phyloP scores from a whole-genome alignment of 2,797 vertebrate genomes.

The Knipowitschia caucasica region DNA sequence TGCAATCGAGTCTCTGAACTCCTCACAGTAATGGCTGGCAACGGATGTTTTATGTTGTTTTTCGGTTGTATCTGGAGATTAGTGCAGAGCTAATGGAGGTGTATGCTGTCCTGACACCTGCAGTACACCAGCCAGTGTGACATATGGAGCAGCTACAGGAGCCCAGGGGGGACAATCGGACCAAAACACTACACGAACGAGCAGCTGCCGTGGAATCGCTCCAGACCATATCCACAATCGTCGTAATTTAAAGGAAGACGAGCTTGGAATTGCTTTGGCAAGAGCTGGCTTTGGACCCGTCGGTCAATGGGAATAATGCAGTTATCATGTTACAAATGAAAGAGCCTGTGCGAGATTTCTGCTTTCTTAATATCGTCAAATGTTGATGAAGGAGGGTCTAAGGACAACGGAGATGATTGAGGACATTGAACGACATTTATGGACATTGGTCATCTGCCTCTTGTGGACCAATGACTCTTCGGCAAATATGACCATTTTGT shows the following conservation, averaged over 20 bases:
- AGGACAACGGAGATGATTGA: too few relatives aligned
- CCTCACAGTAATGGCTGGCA: background rate
- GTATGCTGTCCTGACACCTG: conserved; percentile 24
- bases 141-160: conserved; percentile 40
- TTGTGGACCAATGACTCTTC: too few relatives aligned
- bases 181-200: conserved; percentile 35
- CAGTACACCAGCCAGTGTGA: conserved; percentile 38
- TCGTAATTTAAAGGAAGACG: too few relatives aligned
- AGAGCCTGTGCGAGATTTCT: too few relatives aligned
- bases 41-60: background rate
- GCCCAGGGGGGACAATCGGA: conserved; percentile 47
- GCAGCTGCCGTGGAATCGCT: conserved; percentile 22
- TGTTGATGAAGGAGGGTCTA: too few relatives aligned
- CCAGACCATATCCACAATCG: too few relatives aligned
- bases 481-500: too few relatives aligned
- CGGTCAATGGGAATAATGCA: too few relatives aligned
- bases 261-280: background rate
- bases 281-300: background rate
- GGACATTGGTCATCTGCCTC: too few relatives aligned
- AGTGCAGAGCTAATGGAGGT: conserved; percentile 10
- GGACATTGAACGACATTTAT: too few relatives aligned
- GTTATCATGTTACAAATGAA: too few relatives aligned
- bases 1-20: background rate
- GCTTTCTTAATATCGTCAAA: too few relatives aligned
- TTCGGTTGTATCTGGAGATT: background rate